phyloP scores from a whole-genome alignment of 2,797 vertebrate genomes.

The Rhinophrynus dorsalis region DNA sequence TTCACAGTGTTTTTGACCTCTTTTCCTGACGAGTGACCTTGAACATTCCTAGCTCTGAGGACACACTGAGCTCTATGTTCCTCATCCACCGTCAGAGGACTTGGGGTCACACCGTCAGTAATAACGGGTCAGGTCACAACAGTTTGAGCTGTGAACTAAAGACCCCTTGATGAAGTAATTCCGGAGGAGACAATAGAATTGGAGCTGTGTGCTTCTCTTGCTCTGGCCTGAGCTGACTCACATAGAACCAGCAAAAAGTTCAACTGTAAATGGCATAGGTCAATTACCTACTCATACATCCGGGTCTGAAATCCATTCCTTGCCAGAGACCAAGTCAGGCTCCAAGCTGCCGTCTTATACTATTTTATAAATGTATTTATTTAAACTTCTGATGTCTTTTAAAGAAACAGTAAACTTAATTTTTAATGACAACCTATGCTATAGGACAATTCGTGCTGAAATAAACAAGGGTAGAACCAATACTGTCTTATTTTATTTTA shows the following conservation, averaged over 20 bases:
- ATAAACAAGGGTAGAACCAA: too few relatives aligned
- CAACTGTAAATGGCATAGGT: background rate
- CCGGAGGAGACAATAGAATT: background rate
- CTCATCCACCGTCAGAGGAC: conserved; percentile 15
- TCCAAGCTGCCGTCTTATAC: too few relatives aligned
- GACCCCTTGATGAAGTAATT: conserved; percentile 20
- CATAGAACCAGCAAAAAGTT: background rate
- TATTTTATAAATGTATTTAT: too few relatives aligned
- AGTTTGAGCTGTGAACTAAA: conserved; percentile 4
- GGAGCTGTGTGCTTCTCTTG: background rate
- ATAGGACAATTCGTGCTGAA: too few relatives aligned
- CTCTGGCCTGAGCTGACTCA: too few relatives aligned
- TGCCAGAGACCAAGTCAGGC: too few relatives aligned
- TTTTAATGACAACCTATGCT: too few relatives aligned
- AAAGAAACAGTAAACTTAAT: too few relatives aligned
- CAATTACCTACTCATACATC: too few relatives aligned
- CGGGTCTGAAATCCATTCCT: too few relatives aligned
- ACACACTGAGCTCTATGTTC: conserved; percentile 31
- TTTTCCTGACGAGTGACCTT: conserved; percentile 9
- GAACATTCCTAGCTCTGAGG: conserved; percentile 4
- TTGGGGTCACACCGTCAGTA: conserved; percentile 10
- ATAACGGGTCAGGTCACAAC: background rate
- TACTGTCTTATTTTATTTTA: too few relatives aligned
- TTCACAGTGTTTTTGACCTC: conserved; percentile 3
- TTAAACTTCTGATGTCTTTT: too few relatives aligned